Conservation (phyloP, 2,888 invertebrate species). For the Dicycla oo region DNA sequence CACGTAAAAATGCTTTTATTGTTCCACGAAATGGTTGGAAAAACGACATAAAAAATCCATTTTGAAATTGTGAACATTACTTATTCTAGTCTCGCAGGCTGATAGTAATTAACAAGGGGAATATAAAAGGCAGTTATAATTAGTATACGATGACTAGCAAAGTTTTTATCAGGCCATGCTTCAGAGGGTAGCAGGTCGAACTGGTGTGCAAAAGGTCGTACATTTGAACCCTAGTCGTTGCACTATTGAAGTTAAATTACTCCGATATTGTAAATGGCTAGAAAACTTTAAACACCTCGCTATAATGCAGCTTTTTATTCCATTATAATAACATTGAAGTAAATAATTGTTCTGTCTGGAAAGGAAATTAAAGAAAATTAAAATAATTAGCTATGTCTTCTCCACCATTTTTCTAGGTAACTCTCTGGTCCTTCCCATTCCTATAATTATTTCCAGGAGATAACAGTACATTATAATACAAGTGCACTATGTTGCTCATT, state of each 20-base stretch:
- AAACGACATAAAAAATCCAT: neutral
- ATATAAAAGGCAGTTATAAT: slow-evolving; percentile 33
- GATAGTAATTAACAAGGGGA: slow-evolving; percentile 25
- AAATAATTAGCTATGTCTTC: neutral
- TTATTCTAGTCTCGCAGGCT: slow-evolving; percentile 28
- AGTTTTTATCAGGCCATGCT: slow-evolving; percentile 36
- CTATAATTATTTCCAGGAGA: too few relatives aligned
- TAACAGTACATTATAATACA: too few relatives aligned
- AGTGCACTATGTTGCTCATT: too few relatives aligned
- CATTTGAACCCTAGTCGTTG: slow-evolving; percentile 20
- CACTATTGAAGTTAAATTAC: slow-evolving; percentile 31
- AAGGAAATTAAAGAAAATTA: neutral
- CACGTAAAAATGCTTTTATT: slow-evolving; percentile 16
- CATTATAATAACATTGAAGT: neutral
- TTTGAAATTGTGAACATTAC: slow-evolving; percentile 23
- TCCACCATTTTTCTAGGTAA: neutral
- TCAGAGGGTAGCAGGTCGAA: slow-evolving; percentile 1
- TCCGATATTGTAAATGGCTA: slow-evolving; percentile 11
- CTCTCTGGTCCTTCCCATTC: too few relatives aligned
- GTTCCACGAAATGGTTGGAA: neutral
- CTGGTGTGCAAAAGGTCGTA: slow-evolving; percentile 8
- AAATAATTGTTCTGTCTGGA: neutral
- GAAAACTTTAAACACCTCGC: neutral
- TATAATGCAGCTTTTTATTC: neutral
- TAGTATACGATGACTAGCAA: slow-evolving; percentile 12